Conservation (phyloP, 37 sponge, comb jelly and placozoan species). For the Haliclona indistincta region DNA sequence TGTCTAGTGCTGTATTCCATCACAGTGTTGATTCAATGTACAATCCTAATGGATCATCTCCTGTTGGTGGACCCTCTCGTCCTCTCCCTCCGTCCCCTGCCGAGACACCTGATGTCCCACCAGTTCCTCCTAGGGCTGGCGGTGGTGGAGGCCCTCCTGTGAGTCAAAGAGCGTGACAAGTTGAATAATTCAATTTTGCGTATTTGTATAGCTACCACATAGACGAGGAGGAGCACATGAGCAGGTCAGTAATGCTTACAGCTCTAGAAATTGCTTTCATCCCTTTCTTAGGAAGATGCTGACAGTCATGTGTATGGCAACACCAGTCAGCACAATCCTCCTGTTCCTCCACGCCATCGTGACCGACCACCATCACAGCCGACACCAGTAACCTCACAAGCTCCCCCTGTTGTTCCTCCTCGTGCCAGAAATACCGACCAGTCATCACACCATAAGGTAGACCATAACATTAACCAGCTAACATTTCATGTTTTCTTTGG, state of each 20-base stretch:
- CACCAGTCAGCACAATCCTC: slow-evolving; percentile 18
- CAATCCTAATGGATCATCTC: neutral
- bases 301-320: slow-evolving; percentile 27
- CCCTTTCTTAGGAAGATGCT: neutral
- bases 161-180: neutral
- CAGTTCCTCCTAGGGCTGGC: slow-evolving; percentile 22
- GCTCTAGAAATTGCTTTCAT: neutral
- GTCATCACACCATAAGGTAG: neutral
- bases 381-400: neutral
- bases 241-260: too few relatives aligned
- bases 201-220: neutral
- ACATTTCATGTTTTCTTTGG: too few relatives aligned
- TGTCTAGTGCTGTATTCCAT: too few relatives aligned
- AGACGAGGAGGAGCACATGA: too few relatives aligned
- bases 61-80: neutral
- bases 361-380: neutral
- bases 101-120: slow-evolving; percentile 20
- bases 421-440: neutral
- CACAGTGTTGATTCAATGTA: slow-evolving; percentile 4
- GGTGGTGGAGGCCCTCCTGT: neutral
- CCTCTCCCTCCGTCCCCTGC: neutral
- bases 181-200: neutral
- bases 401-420: neutral
- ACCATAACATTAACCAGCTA: neutral
- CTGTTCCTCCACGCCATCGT: slow-evolving; percentile 24